A percentile compares a stretch with the other conserved stretches of the same genome.
These are phyloP conservation scores for Oegoconia quadripuncta DNA, from an alignment of 2,888 invertebrate species.

Conservation along the genomic window DNA sequence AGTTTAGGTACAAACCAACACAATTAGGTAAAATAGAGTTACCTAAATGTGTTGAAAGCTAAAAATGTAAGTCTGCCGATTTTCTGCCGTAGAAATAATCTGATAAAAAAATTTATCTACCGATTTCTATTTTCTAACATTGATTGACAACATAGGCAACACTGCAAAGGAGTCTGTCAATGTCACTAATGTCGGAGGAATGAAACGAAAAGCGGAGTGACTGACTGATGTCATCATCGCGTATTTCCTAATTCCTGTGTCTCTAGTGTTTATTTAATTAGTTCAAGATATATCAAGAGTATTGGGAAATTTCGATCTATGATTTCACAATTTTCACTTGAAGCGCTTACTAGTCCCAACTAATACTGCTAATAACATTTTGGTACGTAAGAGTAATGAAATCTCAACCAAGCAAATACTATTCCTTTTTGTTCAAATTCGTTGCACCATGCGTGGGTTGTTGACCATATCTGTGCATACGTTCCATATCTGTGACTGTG, in stretches of 20 bases:
- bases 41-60: no score
- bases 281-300: conserved; percentile 3
- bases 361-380: conserved; percentile 44
- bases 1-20: no score
- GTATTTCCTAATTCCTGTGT: conserved; percentile 19
- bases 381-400: conserved; percentile 36
- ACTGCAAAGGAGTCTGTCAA: background rate
- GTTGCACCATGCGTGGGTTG: conserved; percentile 67
- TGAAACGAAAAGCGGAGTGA: conserved; percentile 18
- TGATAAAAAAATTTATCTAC: no score
- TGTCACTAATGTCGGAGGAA: background rate
- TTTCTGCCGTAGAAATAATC: no score
- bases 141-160: no score
- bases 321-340: conserved; percentile 4
- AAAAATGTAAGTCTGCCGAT: no score
- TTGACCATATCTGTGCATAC: conserved; percentile 36
- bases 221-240: conserved; percentile 58
- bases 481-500: conserved; percentile 6
- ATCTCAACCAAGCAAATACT: conserved; percentile 29
- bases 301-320: background rate
- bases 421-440: conserved; percentile 40
- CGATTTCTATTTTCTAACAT: no score
- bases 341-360: conserved; percentile 30
- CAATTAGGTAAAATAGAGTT: no score
- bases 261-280: conserved; percentile 29